A percentile compares a stretch with the other conserved stretches of the same genome.
Evolutionary conservation across 2,113 vertebrate species (phyloP).

Genomic region (Camelus bactrianus): DNA sequence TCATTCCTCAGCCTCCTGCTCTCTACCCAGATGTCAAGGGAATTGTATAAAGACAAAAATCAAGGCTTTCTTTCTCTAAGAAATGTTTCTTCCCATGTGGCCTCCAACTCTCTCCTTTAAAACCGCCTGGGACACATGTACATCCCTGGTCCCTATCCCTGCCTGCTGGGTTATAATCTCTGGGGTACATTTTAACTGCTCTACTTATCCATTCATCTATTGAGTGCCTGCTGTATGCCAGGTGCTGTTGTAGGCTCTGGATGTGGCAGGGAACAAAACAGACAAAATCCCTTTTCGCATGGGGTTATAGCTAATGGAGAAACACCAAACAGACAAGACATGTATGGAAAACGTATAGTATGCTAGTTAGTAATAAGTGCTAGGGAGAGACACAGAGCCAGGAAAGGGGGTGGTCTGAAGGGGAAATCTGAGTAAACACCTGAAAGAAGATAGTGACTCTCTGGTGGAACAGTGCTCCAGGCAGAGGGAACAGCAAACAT

Average conservation of each 20-base stretch:
- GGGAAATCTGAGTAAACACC: neutral
- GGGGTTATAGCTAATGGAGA: neutral
- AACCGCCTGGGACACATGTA: neutral
- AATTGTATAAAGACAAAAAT: neutral
- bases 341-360: neutral
- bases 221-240: neutral
- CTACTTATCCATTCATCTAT: neutral
- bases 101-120: neutral
- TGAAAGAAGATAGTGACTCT: neutral
- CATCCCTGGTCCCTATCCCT: neutral
- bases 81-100: neutral
- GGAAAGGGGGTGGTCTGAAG: neutral
- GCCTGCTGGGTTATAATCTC: neutral
- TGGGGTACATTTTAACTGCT: neutral
- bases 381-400: neutral
- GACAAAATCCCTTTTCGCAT: neutral
- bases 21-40: neutral
- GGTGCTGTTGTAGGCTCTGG: neutral
- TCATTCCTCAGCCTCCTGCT: neutral
- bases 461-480: neutral
- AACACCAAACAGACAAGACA: neutral
- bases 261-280: neutral
- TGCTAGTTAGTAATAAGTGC: neutral
- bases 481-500: neutral
- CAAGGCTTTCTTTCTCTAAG: neutral